Evolutionary conservation across 2,888 invertebrate genomes (phyloP), one percentile per base, ranked within the genome.

Genomic region (Agrotis puta): DNA sequence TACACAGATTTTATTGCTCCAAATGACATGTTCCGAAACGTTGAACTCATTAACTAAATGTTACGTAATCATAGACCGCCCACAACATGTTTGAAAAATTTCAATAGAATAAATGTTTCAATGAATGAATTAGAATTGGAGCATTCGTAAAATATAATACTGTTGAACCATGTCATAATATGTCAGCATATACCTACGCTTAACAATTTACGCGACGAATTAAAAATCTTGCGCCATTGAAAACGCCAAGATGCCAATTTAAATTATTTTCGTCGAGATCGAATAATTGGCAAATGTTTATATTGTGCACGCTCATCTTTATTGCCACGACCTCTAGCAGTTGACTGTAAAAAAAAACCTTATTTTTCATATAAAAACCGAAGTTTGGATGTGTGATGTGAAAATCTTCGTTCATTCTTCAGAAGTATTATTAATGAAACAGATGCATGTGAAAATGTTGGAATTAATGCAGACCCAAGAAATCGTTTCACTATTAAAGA

Each of bases 1-100:
- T 79, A 74, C 78, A 79, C 67, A 82, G 74, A 86, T 87, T 91
- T 90, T 90, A 92, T 91, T 88, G 89, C 90, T 83, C 80, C 81
- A 90, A 92, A 92, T 91, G 90, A 92, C 87, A 91, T 82, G 89
- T 91, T 90, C 87, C 88, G 82, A 89, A 89, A 89, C 89, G 82
- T 89, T 90, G 88, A 87, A 83, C 82, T 83, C 85, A 84, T 82
- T 88, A 88, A 88, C 80, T 63, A 83, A 79, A 84, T 83, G 73
- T 85, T 84, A 78, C 77, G 74, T 82, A 85, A 85, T 72, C 71
- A 82, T 74, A 74, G 77, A 67, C 68, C 77, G 76, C 76, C 85
- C 74, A 84, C 82, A 72, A 78, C 70, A 67, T 70, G 61, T 72
- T 75, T 54, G 68, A 83, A 85, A 84, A 83, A 83, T 67, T 73